phyloP scores from a whole-genome alignment of 2,797 vertebrate genomes.

The Halcyon smyrnensis region DNA sequence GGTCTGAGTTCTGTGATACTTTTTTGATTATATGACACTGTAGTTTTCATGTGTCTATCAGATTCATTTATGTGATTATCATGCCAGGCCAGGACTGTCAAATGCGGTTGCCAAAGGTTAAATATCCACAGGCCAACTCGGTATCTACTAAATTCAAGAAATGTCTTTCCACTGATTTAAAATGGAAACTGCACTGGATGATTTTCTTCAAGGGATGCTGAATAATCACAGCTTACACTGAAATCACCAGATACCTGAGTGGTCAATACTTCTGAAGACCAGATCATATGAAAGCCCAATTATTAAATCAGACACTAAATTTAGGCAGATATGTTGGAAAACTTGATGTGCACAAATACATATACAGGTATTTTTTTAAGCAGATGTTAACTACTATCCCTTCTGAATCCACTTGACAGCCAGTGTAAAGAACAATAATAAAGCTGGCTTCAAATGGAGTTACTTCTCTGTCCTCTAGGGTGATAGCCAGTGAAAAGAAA shows the following conservation, averaged over 20 bases:
- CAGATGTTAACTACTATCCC: neutral
- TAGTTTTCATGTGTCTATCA: neutral
- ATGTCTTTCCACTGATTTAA: neutral
- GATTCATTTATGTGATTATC: neutral
- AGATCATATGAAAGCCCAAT: conserved; percentile 3
- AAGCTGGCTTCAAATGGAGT: neutral
- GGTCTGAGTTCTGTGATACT: neutral
- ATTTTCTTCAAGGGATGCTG: conserved; percentile 48
- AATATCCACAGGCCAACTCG: neutral
- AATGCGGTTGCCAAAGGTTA: neutral
- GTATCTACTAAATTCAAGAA: neutral
- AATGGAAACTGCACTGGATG: neutral
- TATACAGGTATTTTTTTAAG: neutral
- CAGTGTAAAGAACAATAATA: conserved; percentile 16
- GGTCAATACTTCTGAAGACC: conserved; percentile 49
- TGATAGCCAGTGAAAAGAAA: conserved; percentile 13
- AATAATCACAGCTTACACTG: conserved; percentile 40
- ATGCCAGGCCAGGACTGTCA: neutral
- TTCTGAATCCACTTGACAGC: conserved; percentile 36
- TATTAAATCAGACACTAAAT: conserved; percentile 40
- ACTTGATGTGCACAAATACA: neutral
- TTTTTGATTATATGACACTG: neutral
- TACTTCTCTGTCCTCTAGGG: conserved; percentile 22
- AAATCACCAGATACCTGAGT: conserved; percentile 44
- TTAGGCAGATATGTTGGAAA: conserved; percentile 19